These are phyloP conservation scores for Esox masquinongy DNA, from an alignment of 2,797 vertebrate genomes.

Conservation along the genomic window DNA sequence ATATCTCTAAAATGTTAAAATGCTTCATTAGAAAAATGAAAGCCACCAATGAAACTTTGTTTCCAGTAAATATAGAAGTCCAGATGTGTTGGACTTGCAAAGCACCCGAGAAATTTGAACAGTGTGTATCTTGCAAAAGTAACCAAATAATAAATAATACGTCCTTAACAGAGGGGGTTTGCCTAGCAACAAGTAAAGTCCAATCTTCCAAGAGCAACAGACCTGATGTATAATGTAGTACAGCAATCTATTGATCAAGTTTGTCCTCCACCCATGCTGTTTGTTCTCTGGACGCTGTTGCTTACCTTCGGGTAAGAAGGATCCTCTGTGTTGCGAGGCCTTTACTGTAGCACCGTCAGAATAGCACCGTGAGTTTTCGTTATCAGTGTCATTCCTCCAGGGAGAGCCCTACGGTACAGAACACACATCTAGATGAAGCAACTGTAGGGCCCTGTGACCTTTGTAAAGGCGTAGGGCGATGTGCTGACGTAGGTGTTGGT, in stretches of 20 bases:
- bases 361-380: slow-evolving; percentile 64
- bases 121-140: slow-evolving; percentile 70
- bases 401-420: slow-evolving; percentile 28
- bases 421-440: slow-evolving; percentile 78
- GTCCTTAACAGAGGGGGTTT: slow-evolving; percentile 67
- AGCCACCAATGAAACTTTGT: slow-evolving; percentile 69
- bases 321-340: slow-evolving; percentile 57
- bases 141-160: slow-evolving; percentile 72
- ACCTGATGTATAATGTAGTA: slow-evolving; percentile 57
- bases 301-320: slow-evolving; percentile 49
- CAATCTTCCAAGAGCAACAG: slow-evolving; percentile 62
- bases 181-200: slow-evolving; percentile 67
- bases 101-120: slow-evolving; percentile 86
- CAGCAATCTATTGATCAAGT: slow-evolving; percentile 48
- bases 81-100: slow-evolving; percentile 72
- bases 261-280: slow-evolving; percentile 75
- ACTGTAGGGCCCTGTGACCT: slow-evolving; percentile 98
- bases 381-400: slow-evolving; percentile 32
- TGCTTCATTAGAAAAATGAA: slow-evolving; percentile 60
- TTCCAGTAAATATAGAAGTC: slow-evolving; percentile 86
- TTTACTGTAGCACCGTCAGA: slow-evolving; percentile 45
- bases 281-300: slow-evolving; percentile 68
- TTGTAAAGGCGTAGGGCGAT: slow-evolving; percentile 95
- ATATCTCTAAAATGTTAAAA: slow-evolving; percentile 58
- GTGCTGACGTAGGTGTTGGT: slow-evolving; percentile 93